Percentiles rank a stretch among this genome's conserved stretches.
Conservation (phyloP, 53 echinoderm and acorn worm genomes). For the Echinometra lucunter region DNA sequence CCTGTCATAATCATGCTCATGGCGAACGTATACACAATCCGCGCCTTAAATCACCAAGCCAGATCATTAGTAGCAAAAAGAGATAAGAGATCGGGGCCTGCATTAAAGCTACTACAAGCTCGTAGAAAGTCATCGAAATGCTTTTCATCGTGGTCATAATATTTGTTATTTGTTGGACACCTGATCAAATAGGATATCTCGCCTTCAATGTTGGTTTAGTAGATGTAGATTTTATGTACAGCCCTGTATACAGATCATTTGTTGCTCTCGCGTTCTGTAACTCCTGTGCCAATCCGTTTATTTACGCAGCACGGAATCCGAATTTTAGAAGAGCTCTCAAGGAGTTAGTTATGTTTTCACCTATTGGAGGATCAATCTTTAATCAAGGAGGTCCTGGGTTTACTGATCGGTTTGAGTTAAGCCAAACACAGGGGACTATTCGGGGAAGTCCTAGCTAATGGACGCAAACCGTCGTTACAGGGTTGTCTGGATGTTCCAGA, state of each 20-base stretch:
- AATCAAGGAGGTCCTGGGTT: constrained; percentile 66
- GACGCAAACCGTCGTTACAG: constrained; percentile 50
- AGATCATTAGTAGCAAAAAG: constrained; percentile 63
- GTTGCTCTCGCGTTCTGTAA: constrained; percentile 89
- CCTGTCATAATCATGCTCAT: constrained; percentile 82
- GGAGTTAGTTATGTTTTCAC: constrained; percentile 67
- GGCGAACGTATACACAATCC: constrained; percentile 73
- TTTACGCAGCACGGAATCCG: constrained; percentile 91
- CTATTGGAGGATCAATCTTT: constrained; percentile 63
- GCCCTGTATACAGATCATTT: constrained; percentile 79
- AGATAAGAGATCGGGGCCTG: constrained; percentile 75
- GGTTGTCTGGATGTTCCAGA: constrained; percentile 36
- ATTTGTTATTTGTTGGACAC: constrained; percentile 96
- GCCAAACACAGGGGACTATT: constrained; percentile 60
- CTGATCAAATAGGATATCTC: constrained; percentile 87
- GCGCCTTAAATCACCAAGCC: constrained; percentile 78
- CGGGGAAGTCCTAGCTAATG: constrained; percentile 48
- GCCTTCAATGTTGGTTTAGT: constrained; percentile 83
- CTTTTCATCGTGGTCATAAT: constrained; percentile 86
- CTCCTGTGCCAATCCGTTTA: constrained; percentile 90
- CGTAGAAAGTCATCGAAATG: constrained; percentile 84
- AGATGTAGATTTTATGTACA: constrained; percentile 76
- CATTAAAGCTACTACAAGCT: constrained; percentile 76
- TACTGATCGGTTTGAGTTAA: constrained; percentile 60
- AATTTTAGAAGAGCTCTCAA: constrained; percentile 83